Base-by-base conservation (phyloP, 1,140 invertebrate species). In the Phocides pigmalion region DNA sequence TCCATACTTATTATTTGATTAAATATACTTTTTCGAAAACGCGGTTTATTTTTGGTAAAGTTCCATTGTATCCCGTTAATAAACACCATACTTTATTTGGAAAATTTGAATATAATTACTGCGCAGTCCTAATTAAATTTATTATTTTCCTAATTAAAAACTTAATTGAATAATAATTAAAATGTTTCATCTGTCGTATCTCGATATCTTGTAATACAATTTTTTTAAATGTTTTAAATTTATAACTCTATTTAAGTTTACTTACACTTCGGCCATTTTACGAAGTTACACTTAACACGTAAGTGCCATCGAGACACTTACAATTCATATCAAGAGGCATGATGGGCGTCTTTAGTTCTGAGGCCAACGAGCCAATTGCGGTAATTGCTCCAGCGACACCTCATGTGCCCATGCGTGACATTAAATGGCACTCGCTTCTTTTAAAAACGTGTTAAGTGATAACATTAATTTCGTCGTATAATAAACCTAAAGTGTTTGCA, bases 351-450 rank as follows among this genome's bases (percentile, higher is more conserved):
- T 82, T 81, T 79, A 74, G 73, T 73, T 82, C 70, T 73, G 78
- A 82, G 80, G 79, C 80, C 81, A 83, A 80, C 82, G 79, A 86
- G 84, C 88, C 88, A 90, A 88, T 90, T 89, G 85, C 81, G 74
- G 82, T 89, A 90, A 90, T 90, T 90, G 84, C 78, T 70, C 62
- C 74, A 77, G 76, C 79, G 84, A 89, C 87, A 89, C 85, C 73
- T 70, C 73, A 67, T 61, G 62, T 66, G 54, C 51, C 59, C 63
- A 62, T 67, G 63, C 58, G 69, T 54, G 67, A 69, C 66, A 72
- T 58, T 58, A 46, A 59, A 59, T 47, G 16, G 28, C 56, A 37
- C 15, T 35, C 25, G 25, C 22, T 47, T 56, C 42, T 8, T 28
- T 39, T 20, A 63, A 70, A 66, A 70, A 49, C 51, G 49, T 19